Evolutionary conservation across 2,888 invertebrate species (phyloP), one percentile per base, ranked within the genome.

Genomic region (Drosophila picticornis): DNA sequence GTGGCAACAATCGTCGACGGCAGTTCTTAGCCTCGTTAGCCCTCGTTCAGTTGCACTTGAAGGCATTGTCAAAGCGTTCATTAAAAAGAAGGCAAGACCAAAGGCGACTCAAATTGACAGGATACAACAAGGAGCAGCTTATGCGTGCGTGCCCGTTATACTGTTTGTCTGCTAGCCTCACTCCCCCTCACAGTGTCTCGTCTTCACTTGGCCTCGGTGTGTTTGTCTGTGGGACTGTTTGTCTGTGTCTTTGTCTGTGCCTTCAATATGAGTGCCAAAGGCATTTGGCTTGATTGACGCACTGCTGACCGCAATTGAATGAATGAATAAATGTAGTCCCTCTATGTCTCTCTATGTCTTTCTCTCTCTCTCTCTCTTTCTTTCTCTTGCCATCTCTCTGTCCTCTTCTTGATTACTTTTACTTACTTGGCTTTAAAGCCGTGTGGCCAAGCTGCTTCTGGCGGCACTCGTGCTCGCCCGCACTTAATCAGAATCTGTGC

Each of bases 401-500:
- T 36, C 11, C 27, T 40, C 43, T 59, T 48, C 66, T 58, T 83
- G 82, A 81, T 82, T 82, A 71, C 70, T 64, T 82, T 84, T 76
- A 78, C 72, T 56, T 53, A 43, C 53, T 60, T 38, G 55, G 57
- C 64, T 75, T 89, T 81, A 81, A 84, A 77, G 71, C 22, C 61
- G 57, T 51, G 16, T 50, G 22, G 36, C 40, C 13, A 13, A 31
- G 36, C 46, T 60, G 43, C 25, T 40, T 55, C 29, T 55, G 36
- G 13, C 36, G n/a, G 58, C 34, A 31, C 59, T 67, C 61, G 63
- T 75, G 71, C 53, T 71, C 57, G 63, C 67, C 60, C 50, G 34
- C 90, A 77, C 82, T 90, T 90, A 87, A 87, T 88, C 90, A 88
- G 84, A 90, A 90, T 89, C 91, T 87, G 75, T 74, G 88, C 80